phyloP scores from a whole-genome alignment of 2,888 invertebrate species.

The Chrysolina haemoptera region DNA sequence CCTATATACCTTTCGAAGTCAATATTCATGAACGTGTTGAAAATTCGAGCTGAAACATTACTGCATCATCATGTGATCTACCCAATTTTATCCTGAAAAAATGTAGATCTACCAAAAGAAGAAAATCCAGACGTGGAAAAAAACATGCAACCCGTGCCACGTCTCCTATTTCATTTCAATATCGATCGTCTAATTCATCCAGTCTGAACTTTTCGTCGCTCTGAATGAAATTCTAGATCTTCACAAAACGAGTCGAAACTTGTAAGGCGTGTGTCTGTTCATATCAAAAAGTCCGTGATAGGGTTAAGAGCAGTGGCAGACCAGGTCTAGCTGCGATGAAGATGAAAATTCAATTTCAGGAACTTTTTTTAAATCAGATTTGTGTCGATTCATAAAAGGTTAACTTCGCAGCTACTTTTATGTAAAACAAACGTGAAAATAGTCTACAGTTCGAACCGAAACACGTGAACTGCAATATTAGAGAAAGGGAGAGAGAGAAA shows the following conservation, averaged over 20 bases:
- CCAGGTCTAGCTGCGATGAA: not conserved
- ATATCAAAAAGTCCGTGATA: conserved; percentile 7
- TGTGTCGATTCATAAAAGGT: too few species aligned
- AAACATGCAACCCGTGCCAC: conserved; percentile 1
- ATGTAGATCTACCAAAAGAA: too few species aligned
- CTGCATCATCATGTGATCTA: too few species aligned
- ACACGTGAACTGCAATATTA: too few species aligned
- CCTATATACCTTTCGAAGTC: too few species aligned
- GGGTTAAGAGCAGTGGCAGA: not conserved
- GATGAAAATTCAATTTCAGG: too few species aligned
- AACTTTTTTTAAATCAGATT: not conserved
- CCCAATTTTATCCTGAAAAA: not conserved
- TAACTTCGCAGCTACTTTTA: too few species aligned
- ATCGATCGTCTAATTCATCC: conserved; percentile 11
- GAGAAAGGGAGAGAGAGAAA: too few species aligned
- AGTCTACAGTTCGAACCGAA: too few species aligned
- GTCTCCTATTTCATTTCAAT: conserved; percentile 2
- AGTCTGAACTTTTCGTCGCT: conserved; percentile 10
- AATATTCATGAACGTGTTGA: too few species aligned
- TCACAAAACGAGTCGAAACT: not conserved
- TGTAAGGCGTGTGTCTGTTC: conserved; percentile 4
- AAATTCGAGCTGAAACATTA: too few species aligned
- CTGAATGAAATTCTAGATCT: conserved; percentile 15
- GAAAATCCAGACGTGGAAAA: not conserved
- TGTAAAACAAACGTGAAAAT: too few species aligned